Conservation (phyloP, 2,113 vertebrate genomes). For the Dermatemys mawii region DNA sequence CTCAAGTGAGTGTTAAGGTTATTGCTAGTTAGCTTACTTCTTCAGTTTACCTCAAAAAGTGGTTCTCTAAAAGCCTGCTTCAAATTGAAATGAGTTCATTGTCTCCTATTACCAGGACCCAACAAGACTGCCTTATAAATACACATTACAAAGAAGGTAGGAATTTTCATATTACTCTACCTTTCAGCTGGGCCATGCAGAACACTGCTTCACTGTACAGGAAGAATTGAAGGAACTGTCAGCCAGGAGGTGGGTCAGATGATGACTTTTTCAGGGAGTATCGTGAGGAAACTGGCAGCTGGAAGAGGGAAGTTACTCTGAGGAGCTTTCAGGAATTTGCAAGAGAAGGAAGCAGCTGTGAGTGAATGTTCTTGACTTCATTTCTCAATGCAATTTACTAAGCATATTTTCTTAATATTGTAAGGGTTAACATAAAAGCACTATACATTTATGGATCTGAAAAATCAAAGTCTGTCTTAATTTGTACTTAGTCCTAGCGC, state of each 20-base stretch:
- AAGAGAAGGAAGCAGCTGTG: not conserved
- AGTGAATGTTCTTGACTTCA: not conserved
- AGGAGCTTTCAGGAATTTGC: slow-evolving; percentile 36
- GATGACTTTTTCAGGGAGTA: not conserved
- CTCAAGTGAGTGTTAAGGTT: not conserved
- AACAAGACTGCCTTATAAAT: not conserved
- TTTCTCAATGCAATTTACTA: slow-evolving; percentile 4
- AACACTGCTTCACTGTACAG: slow-evolving; percentile 7
- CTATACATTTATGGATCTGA: not conserved
- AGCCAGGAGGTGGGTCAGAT: slow-evolving; percentile 25
- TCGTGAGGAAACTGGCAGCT: slow-evolving; percentile 4
- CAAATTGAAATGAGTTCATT: not conserved
- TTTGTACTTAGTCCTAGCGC: not conserved
- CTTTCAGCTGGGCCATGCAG: not conserved
- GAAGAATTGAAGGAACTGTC: slow-evolving; percentile 22
- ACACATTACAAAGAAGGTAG: not conserved
- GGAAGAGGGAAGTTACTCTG: slow-evolving; percentile 19
- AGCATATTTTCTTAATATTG: not conserved
- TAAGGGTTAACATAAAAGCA: not conserved
- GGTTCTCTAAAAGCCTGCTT: not conserved
- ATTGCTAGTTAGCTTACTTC: too few species aligned
- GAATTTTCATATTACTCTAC: not conserved
- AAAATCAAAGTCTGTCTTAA: not conserved
- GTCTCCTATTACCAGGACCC: not conserved
- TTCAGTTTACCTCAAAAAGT: not conserved